These are phyloP conservation scores for Drosophila multiciliata DNA, from an alignment of 2,888 invertebrate species.

Conservation along the genomic window DNA sequence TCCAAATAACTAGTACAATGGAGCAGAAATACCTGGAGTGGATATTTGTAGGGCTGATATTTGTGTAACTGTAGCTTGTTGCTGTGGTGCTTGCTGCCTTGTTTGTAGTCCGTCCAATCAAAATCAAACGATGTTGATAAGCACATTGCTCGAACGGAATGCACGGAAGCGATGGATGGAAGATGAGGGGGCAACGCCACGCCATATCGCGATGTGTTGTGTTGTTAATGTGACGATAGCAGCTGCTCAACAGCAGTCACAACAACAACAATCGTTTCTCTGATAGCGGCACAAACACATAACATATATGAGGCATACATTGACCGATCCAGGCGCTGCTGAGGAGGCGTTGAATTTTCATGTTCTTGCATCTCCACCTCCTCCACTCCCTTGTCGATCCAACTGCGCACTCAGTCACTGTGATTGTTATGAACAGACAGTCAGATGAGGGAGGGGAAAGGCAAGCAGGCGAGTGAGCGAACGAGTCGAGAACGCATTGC, in stretches of 20 bases:
- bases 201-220: conserved; percentile 31
- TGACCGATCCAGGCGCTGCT: conserved; percentile 19
- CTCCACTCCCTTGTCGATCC: neutral
- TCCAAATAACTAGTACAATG: conserved; percentile 41
- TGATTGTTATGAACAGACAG: conserved; percentile 11
- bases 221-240: conserved; percentile 54
- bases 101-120: conserved; percentile 51
- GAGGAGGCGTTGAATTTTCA: conserved; percentile 64
- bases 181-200: conserved; percentile 44
- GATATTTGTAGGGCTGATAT: conserved; percentile 11
- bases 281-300: conserved; percentile 35
- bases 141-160: conserved; percentile 14
- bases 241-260: conserved; percentile 22
- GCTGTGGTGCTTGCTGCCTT: conserved; percentile 7
- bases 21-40: conserved; percentile 33
- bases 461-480: neutral
- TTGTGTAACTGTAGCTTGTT: conserved; percentile 2
- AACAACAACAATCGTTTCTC: conserved; percentile 35
- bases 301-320: conserved; percentile 15
- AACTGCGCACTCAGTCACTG: conserved; percentile 26
- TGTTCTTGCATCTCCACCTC: conserved; percentile 45
- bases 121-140: conserved; percentile 45
- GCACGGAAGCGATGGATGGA: conserved; percentile 8
- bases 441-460: neutral
- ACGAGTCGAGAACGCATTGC: conserved; percentile 24